These are phyloP conservation scores for Tipula lateralis DNA, from an alignment of 2,888 invertebrate species.

Conservation along the genomic window DNA sequence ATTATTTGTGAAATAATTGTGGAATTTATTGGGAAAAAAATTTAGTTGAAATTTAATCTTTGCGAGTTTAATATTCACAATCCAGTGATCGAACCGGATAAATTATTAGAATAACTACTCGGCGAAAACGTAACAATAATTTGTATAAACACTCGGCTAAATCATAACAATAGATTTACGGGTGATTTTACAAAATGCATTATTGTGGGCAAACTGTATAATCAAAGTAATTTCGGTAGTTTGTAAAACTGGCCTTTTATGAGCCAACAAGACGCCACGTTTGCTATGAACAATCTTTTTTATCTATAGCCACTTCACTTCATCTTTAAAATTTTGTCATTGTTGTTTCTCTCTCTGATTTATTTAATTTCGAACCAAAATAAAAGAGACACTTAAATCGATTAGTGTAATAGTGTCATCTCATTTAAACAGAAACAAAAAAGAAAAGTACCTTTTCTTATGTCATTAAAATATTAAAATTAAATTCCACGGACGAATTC, in stretches of 20 bases:
- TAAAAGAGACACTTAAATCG: background rate
- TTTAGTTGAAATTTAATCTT: no score
- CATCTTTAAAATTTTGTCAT: background rate
- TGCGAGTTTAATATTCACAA: no score
- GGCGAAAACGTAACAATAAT: no score
- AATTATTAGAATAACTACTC: no score
- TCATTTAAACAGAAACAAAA: background rate
- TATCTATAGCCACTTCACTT: background rate
- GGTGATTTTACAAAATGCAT: no score
- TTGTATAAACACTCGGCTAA: no score
- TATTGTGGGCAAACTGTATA: background rate
- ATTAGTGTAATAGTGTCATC: background rate
- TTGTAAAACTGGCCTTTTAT: background rate
- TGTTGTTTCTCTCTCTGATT: background rate
- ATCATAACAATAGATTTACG: no score
- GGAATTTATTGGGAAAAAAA: no score
- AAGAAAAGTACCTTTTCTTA: background rate
- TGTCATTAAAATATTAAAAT: background rate
- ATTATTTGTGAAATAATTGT: no score
- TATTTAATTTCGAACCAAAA: background rate
- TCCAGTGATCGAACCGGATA: no score
- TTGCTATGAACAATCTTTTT: background rate
- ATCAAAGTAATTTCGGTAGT: background rate
- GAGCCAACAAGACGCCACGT: conserved; percentile 29
- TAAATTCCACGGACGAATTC: background rate